phyloP scores from a whole-genome alignment of 1,140 invertebrate species.

The Trinorchestia longiramus region DNA sequence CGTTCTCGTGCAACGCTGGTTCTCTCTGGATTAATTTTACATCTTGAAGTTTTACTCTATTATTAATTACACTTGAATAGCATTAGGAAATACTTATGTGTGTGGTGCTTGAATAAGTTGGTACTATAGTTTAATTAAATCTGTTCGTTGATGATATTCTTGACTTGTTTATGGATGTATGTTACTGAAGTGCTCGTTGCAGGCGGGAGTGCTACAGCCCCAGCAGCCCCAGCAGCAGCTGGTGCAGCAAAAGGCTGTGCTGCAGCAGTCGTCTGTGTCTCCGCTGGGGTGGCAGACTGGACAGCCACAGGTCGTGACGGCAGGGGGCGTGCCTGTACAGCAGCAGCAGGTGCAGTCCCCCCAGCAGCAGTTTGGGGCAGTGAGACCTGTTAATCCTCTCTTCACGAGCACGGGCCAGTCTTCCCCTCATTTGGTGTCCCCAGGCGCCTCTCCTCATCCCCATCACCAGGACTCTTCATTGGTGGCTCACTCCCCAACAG shows the following conservation, averaged over 20 bases:
- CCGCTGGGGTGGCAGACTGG: not conserved
- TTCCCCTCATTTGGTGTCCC: conserved; percentile 57
- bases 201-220: not conserved
- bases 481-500: conserved; percentile 59
- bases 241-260: conserved; percentile 66
- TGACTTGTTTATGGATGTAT: not conserved
- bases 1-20: too few species aligned
- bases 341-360: conserved; percentile 61
- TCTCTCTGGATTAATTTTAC: too few species aligned
- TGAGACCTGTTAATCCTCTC: not conserved
- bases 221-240: conserved; percentile 58
- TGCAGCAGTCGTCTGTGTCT: conserved; percentile 68
- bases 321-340: conserved; percentile 60
- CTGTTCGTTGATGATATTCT: not conserved
- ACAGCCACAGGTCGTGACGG: conserved; percentile 67
- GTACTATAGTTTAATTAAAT: too few species aligned
- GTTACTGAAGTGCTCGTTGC: not conserved
- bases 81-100: too few species aligned
- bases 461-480: conserved; percentile 58
- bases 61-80: too few species aligned
- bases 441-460: conserved; percentile 54
- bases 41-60: too few species aligned
- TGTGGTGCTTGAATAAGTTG: too few species aligned
- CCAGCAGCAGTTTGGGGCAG: conserved; percentile 61
- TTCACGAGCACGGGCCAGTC: conserved; percentile 18